Conservation (phyloP, 1,140 invertebrate genomes). For the Macrobrachium nipponense region DNA sequence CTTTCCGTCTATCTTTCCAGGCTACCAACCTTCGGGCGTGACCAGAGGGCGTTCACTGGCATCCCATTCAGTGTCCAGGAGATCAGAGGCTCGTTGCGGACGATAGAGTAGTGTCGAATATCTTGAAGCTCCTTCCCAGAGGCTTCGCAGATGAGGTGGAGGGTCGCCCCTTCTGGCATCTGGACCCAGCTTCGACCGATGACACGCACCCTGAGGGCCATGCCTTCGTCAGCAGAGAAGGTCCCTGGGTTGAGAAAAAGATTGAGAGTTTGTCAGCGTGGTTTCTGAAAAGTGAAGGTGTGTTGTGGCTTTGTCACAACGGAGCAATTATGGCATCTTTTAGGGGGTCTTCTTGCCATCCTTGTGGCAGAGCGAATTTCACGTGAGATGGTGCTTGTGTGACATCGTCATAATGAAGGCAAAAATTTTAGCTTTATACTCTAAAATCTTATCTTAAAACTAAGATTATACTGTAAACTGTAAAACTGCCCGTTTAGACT, state of each 20-base stretch:
- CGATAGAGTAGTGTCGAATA: not conserved
- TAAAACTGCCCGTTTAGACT: no score
- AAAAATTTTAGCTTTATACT: no score
- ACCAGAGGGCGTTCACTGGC: constrained; percentile 23
- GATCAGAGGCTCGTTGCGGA: constrained; percentile 21
- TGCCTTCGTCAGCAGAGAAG: not conserved
- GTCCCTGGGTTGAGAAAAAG: not conserved
- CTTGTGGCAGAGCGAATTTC: no score
- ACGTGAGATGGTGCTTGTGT: no score
- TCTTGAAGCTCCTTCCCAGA: not conserved
- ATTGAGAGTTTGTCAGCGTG: not conserved
- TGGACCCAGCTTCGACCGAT: constrained; percentile 14
- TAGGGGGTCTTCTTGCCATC: no score
- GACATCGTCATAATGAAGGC: no score
- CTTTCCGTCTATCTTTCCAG: not conserved
- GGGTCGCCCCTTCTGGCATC: not conserved
- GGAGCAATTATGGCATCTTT: no score
- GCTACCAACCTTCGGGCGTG: constrained; percentile 1
- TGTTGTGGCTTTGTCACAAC: no score
- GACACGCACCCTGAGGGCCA: not conserved
- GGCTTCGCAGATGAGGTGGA: constrained; percentile 27
- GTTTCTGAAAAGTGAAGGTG: no score
- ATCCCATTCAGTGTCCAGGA: constrained; percentile 31
- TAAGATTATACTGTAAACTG: no score
- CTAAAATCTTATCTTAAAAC: no score